Conservation (phyloP, 1,140 invertebrate genomes). For the Cataglyphis hispanica region DNA sequence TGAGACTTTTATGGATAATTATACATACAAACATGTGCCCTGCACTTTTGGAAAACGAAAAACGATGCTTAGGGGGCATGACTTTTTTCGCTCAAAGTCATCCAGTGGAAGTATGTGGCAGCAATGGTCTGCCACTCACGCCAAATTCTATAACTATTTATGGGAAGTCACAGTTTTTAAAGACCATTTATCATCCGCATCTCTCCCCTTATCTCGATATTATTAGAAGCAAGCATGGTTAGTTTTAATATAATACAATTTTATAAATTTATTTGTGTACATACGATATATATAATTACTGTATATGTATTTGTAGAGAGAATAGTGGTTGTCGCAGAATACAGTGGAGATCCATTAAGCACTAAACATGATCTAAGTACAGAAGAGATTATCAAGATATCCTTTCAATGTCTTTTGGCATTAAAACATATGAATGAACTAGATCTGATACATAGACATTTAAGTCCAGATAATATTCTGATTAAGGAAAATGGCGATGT, state of each 20-base stretch:
- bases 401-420: conserved; percentile 91
- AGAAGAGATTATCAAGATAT: conserved; percentile 88
- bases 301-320: conserved; percentile 90
- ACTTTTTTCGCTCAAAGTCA: conserved; percentile 97
- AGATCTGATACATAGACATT: conserved; percentile 92
- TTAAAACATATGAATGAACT: conserved; percentile 91
- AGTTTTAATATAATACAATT: conserved; percentile 44
- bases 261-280: background rate
- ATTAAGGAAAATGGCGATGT: conserved; percentile 91
- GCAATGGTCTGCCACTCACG: conserved; percentile 97
- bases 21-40: conserved; percentile 80
- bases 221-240: conserved; percentile 97
- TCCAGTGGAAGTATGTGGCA: conserved; percentile 96
- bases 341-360: conserved; percentile 90
- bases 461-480: conserved; percentile 94
- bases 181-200: conserved; percentile 92
- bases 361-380: conserved; percentile 82
- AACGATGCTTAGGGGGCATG: conserved; percentile 91
- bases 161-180: conserved; percentile 94
- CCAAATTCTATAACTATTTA: conserved; percentile 98
- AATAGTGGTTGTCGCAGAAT: conserved; percentile 95
- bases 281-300: conserved; percentile 33
- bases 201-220: conserved; percentile 97
- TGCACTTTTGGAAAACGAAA: conserved; percentile 83
- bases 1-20: background rate